Conservation (phyloP, 2,888 invertebrate genomes). For the Hydrotaea cyrtoneurina region DNA sequence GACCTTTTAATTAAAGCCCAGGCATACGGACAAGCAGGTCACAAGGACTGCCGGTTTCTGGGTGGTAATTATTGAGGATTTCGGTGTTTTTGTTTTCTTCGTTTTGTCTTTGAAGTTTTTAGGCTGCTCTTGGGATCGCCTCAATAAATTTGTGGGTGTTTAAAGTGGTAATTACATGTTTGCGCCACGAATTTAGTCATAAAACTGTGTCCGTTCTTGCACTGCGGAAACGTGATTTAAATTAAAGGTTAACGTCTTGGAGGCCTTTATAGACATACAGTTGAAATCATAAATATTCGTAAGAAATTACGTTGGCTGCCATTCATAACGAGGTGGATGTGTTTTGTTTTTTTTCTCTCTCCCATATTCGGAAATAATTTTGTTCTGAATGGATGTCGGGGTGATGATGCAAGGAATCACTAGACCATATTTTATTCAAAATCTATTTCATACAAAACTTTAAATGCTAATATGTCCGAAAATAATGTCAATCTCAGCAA, state of each 20-base stretch:
- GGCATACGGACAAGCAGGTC: neutral
- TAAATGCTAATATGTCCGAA: too few relatives aligned
- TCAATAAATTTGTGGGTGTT: slow-evolving; percentile 12
- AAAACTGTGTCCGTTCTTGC: neutral
- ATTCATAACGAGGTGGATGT: too few relatives aligned
- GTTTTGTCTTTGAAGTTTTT: neutral
- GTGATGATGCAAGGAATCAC: too few relatives aligned
- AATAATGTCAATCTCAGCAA: too few relatives aligned
- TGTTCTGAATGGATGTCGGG: too few relatives aligned
- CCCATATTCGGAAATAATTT: too few relatives aligned
- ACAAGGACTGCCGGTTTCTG: neutral
- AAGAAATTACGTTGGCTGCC: neutral
- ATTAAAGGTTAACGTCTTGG: neutral
- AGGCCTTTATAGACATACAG: too few relatives aligned
- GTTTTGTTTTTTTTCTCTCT: too few relatives aligned
- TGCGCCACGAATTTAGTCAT: slow-evolving; percentile 23
- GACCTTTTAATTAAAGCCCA: slow-evolving; percentile 30
- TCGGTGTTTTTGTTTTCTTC: too few relatives aligned
- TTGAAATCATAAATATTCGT: slow-evolving; percentile 17
- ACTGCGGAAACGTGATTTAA: slow-evolving; percentile 18
- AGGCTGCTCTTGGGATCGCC: neutral
- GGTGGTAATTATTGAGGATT: slow-evolving; percentile 22
- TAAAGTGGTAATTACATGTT: slow-evolving; percentile 29
- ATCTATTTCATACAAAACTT: too few relatives aligned
- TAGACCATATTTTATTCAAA: too few relatives aligned